A percentile compares a stretch with the other conserved stretches of the same genome.
These are phyloP conservation scores for Allygus modestus DNA, from an alignment of 2,888 invertebrate genomes.

Conservation along the genomic window DNA sequence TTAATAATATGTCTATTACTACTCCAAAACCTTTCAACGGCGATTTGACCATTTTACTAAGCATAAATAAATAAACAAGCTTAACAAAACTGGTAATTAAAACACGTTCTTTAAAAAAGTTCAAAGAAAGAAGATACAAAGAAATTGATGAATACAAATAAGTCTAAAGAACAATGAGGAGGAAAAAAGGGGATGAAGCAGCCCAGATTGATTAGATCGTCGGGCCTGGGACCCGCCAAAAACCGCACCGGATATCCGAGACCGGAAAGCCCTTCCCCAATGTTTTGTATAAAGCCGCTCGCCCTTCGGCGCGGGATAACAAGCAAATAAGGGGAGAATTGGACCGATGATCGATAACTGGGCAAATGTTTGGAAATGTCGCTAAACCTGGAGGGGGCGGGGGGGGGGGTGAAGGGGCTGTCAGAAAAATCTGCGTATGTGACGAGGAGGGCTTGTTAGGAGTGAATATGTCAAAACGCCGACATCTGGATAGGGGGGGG, in stretches of 20 bases:
- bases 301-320: constrained; percentile 9
- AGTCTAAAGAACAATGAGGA: background rate
- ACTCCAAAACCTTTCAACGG: too few relatives aligned
- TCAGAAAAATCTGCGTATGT: constrained; percentile 37
- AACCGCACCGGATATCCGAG: background rate
- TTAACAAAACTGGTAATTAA: too few relatives aligned
- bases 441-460: background rate
- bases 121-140: background rate
- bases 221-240: background rate
- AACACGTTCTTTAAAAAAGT: too few relatives aligned
- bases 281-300: background rate
- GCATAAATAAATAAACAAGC: too few relatives aligned
- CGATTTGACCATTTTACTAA: too few relatives aligned
- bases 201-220: background rate
- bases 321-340: constrained; percentile 31
- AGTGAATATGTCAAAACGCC: constrained; percentile 2
- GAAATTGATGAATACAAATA: background rate
- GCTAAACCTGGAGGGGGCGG: background rate
- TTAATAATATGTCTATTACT: too few relatives aligned
- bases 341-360: constrained; percentile 33
- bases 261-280: constrained; percentile 10
- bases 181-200: background rate
- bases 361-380: constrained; percentile 31
- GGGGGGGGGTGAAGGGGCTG: background rate
- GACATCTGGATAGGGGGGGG: background rate